Evolutionary conservation across 2,797 vertebrate species (phyloP).

Genomic region (Rhinoraja longicauda): DNA sequence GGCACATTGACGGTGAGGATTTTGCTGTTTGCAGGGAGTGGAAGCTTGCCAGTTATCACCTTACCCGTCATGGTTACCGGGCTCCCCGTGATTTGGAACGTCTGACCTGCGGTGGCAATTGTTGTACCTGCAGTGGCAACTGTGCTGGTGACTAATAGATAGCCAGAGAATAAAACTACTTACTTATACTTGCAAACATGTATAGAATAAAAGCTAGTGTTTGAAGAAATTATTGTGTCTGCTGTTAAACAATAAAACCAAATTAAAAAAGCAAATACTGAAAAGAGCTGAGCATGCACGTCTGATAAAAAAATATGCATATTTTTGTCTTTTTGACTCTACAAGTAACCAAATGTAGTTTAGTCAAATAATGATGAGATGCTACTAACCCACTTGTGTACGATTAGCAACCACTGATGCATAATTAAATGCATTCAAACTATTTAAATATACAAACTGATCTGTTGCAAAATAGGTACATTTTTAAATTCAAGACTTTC

Average conservation of each 20-base stretch:
- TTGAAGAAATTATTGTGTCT: not conserved
- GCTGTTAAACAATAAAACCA: not conserved
- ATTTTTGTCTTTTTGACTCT: no score
- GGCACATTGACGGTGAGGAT: slow-evolving; percentile 94
- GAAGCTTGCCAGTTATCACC: slow-evolving; percentile 88
- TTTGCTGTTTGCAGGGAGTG: slow-evolving; percentile 96
- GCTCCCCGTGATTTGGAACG: slow-evolving; percentile 90
- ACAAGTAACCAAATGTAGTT: no score
- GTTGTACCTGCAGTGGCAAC: slow-evolving; percentile 74
- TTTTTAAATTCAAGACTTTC: not conserved
- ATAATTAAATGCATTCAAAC: not conserved
- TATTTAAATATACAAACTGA: not conserved
- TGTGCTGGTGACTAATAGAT: slow-evolving; percentile 62
- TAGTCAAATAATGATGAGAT: no score
- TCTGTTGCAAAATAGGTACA: not conserved
- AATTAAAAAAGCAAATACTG: not conserved
- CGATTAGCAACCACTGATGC: no score
- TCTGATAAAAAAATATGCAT: no score
- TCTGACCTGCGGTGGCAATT: slow-evolving; percentile 81
- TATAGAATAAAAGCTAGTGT: not conserved
- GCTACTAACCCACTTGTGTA: no score
- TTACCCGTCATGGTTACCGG: slow-evolving; percentile 85
- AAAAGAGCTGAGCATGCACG: not conserved
- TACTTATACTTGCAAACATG: not conserved
- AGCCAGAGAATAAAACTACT: slow-evolving; percentile 53